Conservation (phyloP, 2,888 invertebrate species). For the Heliconius hortense region DNA sequence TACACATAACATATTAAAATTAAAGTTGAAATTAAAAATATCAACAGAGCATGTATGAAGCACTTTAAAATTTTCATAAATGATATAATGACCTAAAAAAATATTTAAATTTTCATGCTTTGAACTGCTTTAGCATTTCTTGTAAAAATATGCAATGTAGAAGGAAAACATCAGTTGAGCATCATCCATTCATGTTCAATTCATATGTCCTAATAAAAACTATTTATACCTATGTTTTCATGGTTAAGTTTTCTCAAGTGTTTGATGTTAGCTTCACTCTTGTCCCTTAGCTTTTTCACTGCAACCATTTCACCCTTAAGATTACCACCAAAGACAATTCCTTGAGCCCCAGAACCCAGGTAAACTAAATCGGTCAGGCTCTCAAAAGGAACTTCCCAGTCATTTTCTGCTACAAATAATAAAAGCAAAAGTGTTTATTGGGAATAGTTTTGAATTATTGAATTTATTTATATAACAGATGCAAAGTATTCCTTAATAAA, state of each 20-base stretch:
- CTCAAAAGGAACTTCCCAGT: constrained; percentile 98
- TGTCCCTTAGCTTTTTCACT: constrained; percentile 96
- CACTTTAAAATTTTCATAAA: too few species aligned
- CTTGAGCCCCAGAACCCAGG: constrained; percentile 97
- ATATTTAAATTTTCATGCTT: too few species aligned
- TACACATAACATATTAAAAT: not conserved
- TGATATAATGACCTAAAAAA: too few species aligned
- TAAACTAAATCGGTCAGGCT: constrained; percentile 92
- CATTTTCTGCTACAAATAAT: constrained; percentile 77
- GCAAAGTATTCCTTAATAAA: not conserved
- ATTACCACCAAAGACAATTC: constrained; percentile 95
- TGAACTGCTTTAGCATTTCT: too few species aligned
- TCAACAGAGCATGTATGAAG: too few species aligned
- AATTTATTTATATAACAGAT: not conserved
- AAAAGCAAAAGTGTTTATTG: not conserved
- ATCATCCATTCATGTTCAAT: not conserved
- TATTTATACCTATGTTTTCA: constrained; percentile 88
- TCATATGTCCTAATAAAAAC: constrained; percentile 29
- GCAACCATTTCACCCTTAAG: constrained; percentile 93
- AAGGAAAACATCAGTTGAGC: too few species aligned
- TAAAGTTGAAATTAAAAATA: too few species aligned
- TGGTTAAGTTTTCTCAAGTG: constrained; percentile 96
- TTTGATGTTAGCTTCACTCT: constrained; percentile 95
- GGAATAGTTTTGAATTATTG: not conserved
- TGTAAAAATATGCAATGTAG: too few species aligned